Evolutionary conservation across 2,888 invertebrate genomes (phyloP), one percentile per base, ranked within the genome.

Genomic region (Luperina testacea): DNA sequence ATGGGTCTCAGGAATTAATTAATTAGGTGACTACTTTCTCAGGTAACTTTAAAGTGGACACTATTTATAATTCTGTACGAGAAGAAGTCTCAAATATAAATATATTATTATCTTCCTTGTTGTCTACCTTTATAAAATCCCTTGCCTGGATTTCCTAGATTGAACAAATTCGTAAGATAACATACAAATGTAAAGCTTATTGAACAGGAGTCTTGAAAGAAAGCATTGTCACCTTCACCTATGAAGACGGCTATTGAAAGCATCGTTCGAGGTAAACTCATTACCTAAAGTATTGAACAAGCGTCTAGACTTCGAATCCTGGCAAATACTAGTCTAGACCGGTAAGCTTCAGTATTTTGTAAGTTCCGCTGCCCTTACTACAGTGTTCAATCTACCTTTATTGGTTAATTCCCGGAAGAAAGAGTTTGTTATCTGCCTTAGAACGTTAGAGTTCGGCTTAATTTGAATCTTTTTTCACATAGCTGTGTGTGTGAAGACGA

Each of bases 241-340:
- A n/a, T 0, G 17, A 61, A 57, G 3, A 27, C 24, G 5, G 48
- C 17, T 48, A 57, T 48, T 57, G n/a, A 27, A 80, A 27, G n/a
- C 32, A 72, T 32, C 63, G 53, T 53, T 70, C n/a, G 45, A 53
- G 38, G 57, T 72, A 59, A 67, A 38, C 27, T 68, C 7, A 17
- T 57, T 79, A 70, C 17, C 8, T 61, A 65, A 72, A 78, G 57
- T 61, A 38, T 6, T 38, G 6, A 51, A 63, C 17, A n/a, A 78
- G n/a, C 15, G 84, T 73, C 80, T 84, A 74, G 82, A 80, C 84
- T 15, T 1, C 0, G 53, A 63, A 81, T 78, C 57, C 48, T 17
- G 57, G 51, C 32, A 42, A 51, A 72, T 4, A 65, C n/a, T 9
- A 24, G 82, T 84, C 65, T 84, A 73, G 80, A 80, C 85, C 24